Evolutionary conservation across 2,888 invertebrate genomes (phyloP).

Genomic region (Fissipunctia ypsillon): DNA sequence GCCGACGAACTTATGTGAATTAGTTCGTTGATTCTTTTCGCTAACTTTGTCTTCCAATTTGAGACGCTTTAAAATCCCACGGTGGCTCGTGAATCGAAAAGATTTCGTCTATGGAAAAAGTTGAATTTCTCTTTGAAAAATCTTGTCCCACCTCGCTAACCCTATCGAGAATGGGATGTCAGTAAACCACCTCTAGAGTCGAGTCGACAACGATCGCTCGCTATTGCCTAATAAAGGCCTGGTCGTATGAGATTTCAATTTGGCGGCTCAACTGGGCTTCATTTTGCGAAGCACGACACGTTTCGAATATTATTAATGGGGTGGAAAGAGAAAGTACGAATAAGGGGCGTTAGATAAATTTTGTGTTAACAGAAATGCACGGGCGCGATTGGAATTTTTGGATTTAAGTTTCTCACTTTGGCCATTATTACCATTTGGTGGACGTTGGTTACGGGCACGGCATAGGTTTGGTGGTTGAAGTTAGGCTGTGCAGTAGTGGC

Average conservation of each 20-base stretch:
- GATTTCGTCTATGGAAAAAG: too few species aligned
- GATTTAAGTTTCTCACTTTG: background rate
- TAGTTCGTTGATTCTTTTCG: background rate
- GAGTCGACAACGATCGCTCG: conserved; percentile 76
- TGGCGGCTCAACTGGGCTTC: conserved; percentile 69
- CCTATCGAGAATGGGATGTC: conserved; percentile 68
- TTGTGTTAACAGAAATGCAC: conserved; percentile 35
- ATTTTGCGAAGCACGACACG: conserved; percentile 65
- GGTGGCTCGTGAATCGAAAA: background rate
- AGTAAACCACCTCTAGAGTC: conserved; percentile 71
- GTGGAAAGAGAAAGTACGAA: conserved; percentile 45
- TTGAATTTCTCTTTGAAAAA: conserved; percentile 22
- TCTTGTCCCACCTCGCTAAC: conserved; percentile 50
- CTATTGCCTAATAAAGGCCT: conserved; percentile 82
- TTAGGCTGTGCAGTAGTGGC: background rate
- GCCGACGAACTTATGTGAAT: background rate
- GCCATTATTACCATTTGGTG: background rate
- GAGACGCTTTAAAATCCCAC: background rate
- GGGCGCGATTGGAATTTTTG: conserved; percentile 27
- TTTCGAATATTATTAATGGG: conserved; percentile 63
- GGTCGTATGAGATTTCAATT: conserved; percentile 83
- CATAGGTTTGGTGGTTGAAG: background rate
- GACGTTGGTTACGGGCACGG: background rate
- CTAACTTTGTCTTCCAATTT: background rate
- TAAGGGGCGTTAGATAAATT: conserved; percentile 44